Conservation (phyloP, 2,113 vertebrate species). For the Pachyramphus minor region DNA sequence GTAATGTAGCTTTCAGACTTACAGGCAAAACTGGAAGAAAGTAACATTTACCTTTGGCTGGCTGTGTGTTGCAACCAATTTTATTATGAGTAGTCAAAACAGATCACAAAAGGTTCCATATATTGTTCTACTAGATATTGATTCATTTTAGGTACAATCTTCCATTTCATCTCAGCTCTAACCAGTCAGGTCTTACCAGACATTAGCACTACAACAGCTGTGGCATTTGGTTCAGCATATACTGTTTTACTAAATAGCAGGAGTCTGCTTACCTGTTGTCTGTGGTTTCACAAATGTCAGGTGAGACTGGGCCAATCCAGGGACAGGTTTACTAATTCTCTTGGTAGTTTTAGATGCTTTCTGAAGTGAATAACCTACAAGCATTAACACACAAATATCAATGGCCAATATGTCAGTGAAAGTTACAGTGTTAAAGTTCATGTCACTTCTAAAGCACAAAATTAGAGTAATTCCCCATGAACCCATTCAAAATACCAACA, state of each 20-base stretch:
- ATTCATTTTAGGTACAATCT: background rate
- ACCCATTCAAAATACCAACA: background rate
- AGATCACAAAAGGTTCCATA: background rate
- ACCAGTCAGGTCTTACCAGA: background rate
- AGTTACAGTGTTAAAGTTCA: rapidly evolving
- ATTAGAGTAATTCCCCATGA: background rate
- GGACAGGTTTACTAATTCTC: conserved; percentile 56
- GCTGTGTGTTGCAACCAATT: background rate
- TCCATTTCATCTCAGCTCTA: background rate
- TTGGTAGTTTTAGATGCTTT: conserved; percentile 26
- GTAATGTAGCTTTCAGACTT: background rate
- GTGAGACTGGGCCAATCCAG: conserved; percentile 83
- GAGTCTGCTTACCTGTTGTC: conserved; percentile 78
- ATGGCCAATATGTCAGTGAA: background rate
- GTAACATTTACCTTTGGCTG: background rate
- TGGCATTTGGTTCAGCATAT: background rate
- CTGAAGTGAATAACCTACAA: conserved; percentile 56
- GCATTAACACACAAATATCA: background rate
- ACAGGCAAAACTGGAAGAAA: background rate
- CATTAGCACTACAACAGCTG: background rate
- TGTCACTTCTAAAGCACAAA: background rate
- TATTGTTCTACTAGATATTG: background rate
- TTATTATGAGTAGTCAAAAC: background rate
- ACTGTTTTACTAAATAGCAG: conserved; percentile 28
- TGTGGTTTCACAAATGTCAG: conserved; percentile 83